Evolutionary conservation across 2,888 invertebrate genomes (phyloP), one percentile per base, ranked within the genome.

Genomic region (Chymomyza procnemis): DNA sequence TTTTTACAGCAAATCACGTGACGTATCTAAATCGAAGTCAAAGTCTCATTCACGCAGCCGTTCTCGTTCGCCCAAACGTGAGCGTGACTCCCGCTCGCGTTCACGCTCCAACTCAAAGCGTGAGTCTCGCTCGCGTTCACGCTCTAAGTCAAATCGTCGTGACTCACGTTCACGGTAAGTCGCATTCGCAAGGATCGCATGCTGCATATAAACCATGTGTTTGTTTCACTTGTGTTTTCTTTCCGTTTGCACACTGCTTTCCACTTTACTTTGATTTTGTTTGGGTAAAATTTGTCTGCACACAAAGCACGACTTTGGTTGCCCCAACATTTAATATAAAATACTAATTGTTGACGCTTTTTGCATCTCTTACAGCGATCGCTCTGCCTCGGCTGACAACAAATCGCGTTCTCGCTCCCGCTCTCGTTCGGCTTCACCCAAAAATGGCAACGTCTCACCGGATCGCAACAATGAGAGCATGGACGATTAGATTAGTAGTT

Each of bases 311-410:
- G 65, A 74, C 68, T 76, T 72, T 76, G 87, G 73, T 78, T 61
- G 58, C 54, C 50, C 66, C 64, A 70, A 72, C 61, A 41, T 46
- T 52, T 2, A 18, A 70, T 63, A 58, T 63, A 26, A 9, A 58
- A 57, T 68, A 67, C 54, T 73, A 67, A 67, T 26, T 54, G 60
- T 16, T 26, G 61, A 66, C 66, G 74, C 34, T 12, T 75, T 62
- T 67, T 64, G 30, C 62, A 22, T 74, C 62, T 75, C 78, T 88
- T 87, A 46, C 79, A 94, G 94, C 91, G 94, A 94, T 85, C 93
- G 94, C 67, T 95, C 95, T 66, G 93, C 93, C 58, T 95, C 95
- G 41, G 92, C 92, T 79, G 95, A 95, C 89, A 95, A 95, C 73
- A 92, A 92, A 80, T 93, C 93, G 21, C 90, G 93, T 77, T 92